These are phyloP conservation scores for Cariama cristata DNA, from an alignment of 2,113 vertebrate species.

Conservation along the genomic window DNA sequence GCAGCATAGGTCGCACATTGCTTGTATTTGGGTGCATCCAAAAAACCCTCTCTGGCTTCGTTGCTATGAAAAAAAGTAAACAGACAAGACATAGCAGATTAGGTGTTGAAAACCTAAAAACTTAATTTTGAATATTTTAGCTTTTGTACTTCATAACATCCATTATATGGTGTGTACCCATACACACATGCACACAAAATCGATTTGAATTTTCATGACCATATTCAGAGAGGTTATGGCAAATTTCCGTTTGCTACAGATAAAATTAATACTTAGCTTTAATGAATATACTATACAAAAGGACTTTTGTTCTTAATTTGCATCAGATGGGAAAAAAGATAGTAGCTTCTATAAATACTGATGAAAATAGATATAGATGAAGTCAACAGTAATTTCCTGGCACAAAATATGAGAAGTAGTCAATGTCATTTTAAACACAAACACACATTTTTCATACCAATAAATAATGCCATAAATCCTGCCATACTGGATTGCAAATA, in stretches of 20 bases:
- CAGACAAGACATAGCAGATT: background rate
- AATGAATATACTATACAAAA: background rate
- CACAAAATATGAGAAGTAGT: constrained; percentile 62
- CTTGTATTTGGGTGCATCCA: background rate
- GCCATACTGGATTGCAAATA: constrained; percentile 64
- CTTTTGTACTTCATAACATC: background rate
- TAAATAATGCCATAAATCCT: constrained; percentile 74
- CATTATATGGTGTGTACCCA: background rate
- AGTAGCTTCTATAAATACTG: background rate
- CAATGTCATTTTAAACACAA: constrained; percentile 75
- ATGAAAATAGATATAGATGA: constrained; percentile 28
- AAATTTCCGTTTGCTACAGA: background rate
- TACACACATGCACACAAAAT: background rate
- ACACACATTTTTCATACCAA: constrained; percentile 68
- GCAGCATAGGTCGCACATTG: background rate
- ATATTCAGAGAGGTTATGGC: background rate
- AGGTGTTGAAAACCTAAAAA: background rate
- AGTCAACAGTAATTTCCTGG: constrained; percentile 10
- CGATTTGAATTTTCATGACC: background rate
- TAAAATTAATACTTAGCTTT: background rate
- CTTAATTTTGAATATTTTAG: background rate
- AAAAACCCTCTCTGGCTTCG: background rate
- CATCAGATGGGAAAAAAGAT: background rate
- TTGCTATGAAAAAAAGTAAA: background rate
- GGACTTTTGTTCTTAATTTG: background rate